These are phyloP conservation scores for Nothobranchius furzeri DNA, from an alignment of 2,113 vertebrate genomes.

Conservation along the genomic window DNA sequence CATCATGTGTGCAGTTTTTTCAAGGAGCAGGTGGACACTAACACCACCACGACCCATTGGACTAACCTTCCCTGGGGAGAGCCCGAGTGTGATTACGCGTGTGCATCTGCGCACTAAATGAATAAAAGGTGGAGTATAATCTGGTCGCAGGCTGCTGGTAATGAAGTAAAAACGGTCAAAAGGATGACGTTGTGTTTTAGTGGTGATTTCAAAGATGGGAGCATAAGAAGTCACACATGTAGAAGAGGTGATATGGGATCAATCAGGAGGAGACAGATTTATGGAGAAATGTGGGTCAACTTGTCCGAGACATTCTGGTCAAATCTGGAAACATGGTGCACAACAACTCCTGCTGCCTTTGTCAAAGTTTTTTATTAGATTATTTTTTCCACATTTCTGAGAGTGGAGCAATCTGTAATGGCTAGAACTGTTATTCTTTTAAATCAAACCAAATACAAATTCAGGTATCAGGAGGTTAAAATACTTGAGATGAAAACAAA, in stretches of 20 bases:
- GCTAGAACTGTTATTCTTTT: too few species aligned
- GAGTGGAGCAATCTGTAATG: too few species aligned
- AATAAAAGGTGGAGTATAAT: conserved; percentile 8
- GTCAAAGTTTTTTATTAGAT: too few species aligned
- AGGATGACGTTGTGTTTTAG: background rate
- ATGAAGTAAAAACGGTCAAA: conserved; percentile 45
- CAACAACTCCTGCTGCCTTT: too few species aligned
- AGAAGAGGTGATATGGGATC: conserved; percentile 3
- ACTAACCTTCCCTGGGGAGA: conserved; percentile 12
- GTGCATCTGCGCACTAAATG: conserved; percentile 12
- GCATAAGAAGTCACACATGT: conserved; percentile 45
- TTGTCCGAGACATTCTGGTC: too few species aligned
- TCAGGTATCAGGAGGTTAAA: too few species aligned
- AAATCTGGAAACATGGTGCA: too few species aligned
- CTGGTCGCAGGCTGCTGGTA: conserved; percentile 27
- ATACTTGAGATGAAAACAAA: too few species aligned
- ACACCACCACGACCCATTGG: conserved; percentile 4
- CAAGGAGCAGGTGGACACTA: conserved; percentile 28
- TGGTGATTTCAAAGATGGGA: conserved; percentile 56
- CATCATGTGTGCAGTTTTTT: conserved; percentile 35
- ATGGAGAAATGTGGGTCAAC: too few species aligned
- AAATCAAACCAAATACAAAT: too few species aligned
- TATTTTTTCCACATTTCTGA: too few species aligned
- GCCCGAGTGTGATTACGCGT: conserved; percentile 11
- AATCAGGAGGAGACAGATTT: background rate